Evolutionary conservation across 2,113 vertebrate species (phyloP).

Genomic region (Cryptotis parvus): DNA sequence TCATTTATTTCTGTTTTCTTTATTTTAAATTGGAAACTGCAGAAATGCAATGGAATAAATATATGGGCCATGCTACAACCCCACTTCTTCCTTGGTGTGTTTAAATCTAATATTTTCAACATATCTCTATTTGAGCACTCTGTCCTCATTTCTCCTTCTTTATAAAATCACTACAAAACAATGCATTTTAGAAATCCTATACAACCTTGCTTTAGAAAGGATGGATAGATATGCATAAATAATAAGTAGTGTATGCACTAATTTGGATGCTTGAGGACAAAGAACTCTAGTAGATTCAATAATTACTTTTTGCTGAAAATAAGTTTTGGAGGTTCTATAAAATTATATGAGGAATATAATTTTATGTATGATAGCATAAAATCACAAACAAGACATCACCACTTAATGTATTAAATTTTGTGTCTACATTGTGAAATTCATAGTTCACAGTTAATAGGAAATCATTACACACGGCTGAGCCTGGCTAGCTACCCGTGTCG

Average conservation of each 20-base stretch:
- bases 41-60: too few relatives aligned
- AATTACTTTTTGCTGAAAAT: slow-evolving; percentile 4
- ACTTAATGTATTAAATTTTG: slow-evolving; percentile 2
- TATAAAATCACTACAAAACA: neutral
- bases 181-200: neutral
- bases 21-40: too few relatives aligned
- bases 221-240: neutral
- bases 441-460: neutral
- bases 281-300: neutral
- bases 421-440: slow-evolving; percentile 27
- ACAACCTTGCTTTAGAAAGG: neutral
- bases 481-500: too few relatives aligned
- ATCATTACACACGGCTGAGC: too few relatives aligned
- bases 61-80: neutral
- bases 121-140: neutral
- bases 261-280: neutral
- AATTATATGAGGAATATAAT: neutral
- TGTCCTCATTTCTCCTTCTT: neutral
- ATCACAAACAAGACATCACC: slow-evolving; percentile 27
- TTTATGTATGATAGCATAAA: slow-evolving; percentile 10
- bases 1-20: neutral
- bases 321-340: neutral
- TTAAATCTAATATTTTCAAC: neutral
- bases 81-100: neutral
- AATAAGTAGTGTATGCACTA: neutral